Conservation (phyloP, 1,140 invertebrate species). For the Cephus cinctus region DNA sequence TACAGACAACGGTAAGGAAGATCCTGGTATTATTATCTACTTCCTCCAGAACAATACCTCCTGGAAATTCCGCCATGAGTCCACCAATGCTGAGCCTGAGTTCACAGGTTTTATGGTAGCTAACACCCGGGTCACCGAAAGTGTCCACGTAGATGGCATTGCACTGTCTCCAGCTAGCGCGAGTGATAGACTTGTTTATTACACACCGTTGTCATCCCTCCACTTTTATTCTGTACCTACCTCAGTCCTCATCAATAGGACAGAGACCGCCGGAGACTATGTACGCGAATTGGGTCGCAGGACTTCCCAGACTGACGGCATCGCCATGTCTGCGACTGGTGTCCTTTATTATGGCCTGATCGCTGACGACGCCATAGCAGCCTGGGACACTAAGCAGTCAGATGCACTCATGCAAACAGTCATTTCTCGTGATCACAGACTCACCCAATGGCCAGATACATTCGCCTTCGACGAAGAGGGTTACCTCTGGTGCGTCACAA, state of each 20-base stretch:
- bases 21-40: conserved; percentile 72
- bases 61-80: conserved; percentile 67
- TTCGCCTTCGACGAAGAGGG: conserved; percentile 68
- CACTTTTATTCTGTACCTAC: conserved; percentile 64
- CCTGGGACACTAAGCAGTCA: conserved; percentile 61
- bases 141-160: conserved; percentile 65
- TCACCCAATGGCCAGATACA: conserved; percentile 71
- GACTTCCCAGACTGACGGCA: conserved; percentile 65
- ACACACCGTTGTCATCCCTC: conserved; percentile 64
- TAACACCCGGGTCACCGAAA: conserved; percentile 54
- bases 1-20: conserved; percentile 62
- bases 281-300: conserved; percentile 63
- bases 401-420: conserved; percentile 55
- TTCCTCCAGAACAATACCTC: conserved; percentile 60
- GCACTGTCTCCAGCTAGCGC: conserved; percentile 61
- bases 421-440: conserved; percentile 63
- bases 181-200: conserved; percentile 62
- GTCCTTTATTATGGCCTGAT: conserved; percentile 67
- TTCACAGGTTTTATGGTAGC: conserved; percentile 61
- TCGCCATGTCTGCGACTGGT: conserved; percentile 68
- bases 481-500: conserved; percentile 65
- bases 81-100: conserved; percentile 62
- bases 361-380: conserved; percentile 64
- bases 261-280: conserved; percentile 37
- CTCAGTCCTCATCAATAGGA: conserved; percentile 57